Evolutionary conservation across 2,113 vertebrate species (phyloP).

Genomic region (Alectura lathami): DNA sequence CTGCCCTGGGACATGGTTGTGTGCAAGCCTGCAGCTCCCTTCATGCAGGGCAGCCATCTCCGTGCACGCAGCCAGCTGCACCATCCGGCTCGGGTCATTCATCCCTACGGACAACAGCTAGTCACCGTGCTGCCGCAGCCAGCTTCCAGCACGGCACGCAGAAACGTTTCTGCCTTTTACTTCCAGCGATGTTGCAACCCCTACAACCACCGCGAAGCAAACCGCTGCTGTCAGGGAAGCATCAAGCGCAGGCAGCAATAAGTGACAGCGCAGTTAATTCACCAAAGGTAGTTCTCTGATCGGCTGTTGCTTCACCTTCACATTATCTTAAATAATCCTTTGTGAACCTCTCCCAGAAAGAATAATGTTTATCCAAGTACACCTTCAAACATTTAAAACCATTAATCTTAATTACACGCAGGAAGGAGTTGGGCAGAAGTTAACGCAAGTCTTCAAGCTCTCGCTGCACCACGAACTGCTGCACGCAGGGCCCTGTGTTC

Average conservation of each 20-base stretch:
- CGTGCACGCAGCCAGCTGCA: background rate
- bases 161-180: background rate
- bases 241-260: no score
- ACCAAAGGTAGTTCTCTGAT: background rate
- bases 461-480: background rate
- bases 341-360: background rate
- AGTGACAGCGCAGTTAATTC: background rate
- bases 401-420: background rate
- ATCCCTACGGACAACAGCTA: background rate
- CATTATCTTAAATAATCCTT: background rate
- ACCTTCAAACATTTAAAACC: background rate
- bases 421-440: background rate
- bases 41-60: background rate
- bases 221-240: background rate
- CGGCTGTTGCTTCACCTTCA: background rate
- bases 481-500: no score
- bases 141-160: background rate
- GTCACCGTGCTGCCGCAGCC: background rate
- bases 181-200: background rate
- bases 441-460: background rate
- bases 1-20: rapidly evolving
- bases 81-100: background rate
- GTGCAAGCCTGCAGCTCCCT: background rate
- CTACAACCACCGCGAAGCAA: rapidly evolving
- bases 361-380: background rate